A percentile compares a stretch with the other conserved stretches of the same genome.
These are phyloP conservation scores for Drosophila repletoides DNA, from an alignment of 1,140 invertebrate genomes.

Conservation along the genomic window DNA sequence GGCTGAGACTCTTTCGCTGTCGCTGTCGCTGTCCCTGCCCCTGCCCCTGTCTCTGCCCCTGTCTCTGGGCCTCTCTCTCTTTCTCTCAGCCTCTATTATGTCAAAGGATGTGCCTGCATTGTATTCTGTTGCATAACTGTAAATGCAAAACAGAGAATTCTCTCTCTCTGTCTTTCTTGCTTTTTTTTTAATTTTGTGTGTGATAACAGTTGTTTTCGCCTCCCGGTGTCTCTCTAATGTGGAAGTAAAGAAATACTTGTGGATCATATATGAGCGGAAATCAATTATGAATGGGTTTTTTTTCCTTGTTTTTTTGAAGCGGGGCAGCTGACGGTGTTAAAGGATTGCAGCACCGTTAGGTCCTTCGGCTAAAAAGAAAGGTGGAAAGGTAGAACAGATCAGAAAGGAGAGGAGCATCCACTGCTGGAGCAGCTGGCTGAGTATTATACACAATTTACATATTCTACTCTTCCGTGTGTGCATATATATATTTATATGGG, in stretches of 20 bases:
- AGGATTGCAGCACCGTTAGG: slow-evolving; percentile 70
- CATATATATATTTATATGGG: too few relatives aligned
- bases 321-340: slow-evolving; percentile 57
- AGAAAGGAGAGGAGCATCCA: neutral
- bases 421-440: slow-evolving; percentile 18
- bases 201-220: slow-evolving; percentile 55
- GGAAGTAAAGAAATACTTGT: slow-evolving; percentile 16
- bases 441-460: slow-evolving; percentile 1
- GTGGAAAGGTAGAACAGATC: slow-evolving; percentile 1
- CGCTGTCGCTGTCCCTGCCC: too few relatives aligned
- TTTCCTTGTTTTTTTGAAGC: neutral
- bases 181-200: slow-evolving; percentile 1
- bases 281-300: slow-evolving; percentile 64
- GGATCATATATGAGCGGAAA: slow-evolving; percentile 47
- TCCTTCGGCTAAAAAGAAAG: too few relatives aligned
- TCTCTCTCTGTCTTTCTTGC: slow-evolving; percentile 1
- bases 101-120: slow-evolving; percentile 66
- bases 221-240: slow-evolving; percentile 29
- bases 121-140: slow-evolving; percentile 70
- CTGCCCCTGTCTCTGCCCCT: neutral
- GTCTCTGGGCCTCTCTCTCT: slow-evolving; percentile 12
- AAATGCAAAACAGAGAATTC: slow-evolving; percentile 62
- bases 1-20: neutral
- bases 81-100: slow-evolving; percentile 35
- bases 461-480: too few relatives aligned